Evolutionary conservation across 2,888 invertebrate genomes (phyloP).

Genomic region (Sarcophaga caerulescens): DNA sequence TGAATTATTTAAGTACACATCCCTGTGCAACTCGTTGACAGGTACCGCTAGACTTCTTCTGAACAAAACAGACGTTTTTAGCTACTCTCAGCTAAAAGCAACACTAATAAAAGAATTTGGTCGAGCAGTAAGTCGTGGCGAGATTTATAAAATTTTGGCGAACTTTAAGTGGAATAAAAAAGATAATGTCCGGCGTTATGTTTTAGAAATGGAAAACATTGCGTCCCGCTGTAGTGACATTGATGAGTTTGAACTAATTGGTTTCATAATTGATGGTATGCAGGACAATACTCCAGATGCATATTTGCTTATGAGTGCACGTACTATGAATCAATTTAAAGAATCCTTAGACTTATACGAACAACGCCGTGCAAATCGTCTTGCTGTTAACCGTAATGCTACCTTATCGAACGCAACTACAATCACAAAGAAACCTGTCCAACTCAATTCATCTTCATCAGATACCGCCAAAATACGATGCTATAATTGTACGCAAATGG

Average conservation of each 20-base stretch:
- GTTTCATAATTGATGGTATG: conserved; percentile 45
- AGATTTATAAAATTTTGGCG: conserved; percentile 30
- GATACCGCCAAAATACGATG: conserved; percentile 14
- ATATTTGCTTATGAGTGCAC: conserved; percentile 48
- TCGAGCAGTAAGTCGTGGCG: not conserved
- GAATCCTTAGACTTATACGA: conserved; percentile 46
- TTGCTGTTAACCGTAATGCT: not conserved
- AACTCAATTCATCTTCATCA: not conserved
- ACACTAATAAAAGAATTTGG: conserved; percentile 23
- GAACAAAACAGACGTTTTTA: conserved; percentile 24
- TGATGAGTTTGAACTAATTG: too few relatives aligned
- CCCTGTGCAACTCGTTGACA: conserved; percentile 12
- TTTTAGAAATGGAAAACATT: conserved; percentile 57
- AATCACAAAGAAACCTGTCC: not conserved
- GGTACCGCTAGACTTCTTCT: conserved; percentile 20
- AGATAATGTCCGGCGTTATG: conserved; percentile 57
- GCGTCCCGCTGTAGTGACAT: too few relatives aligned
- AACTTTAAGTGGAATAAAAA: conserved; percentile 45
- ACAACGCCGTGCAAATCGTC: conserved; percentile 32
- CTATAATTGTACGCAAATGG: conserved; percentile 38
- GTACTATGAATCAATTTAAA: conserved; percentile 58
- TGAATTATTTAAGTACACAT: conserved; percentile 22
- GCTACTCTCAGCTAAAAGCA: conserved; percentile 6
- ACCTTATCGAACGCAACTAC: not conserved
- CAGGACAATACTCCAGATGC: conserved; percentile 49